Base-by-base conservation (phyloP, 2,888 invertebrate genomes). In the Uropetala carovei region DNA sequence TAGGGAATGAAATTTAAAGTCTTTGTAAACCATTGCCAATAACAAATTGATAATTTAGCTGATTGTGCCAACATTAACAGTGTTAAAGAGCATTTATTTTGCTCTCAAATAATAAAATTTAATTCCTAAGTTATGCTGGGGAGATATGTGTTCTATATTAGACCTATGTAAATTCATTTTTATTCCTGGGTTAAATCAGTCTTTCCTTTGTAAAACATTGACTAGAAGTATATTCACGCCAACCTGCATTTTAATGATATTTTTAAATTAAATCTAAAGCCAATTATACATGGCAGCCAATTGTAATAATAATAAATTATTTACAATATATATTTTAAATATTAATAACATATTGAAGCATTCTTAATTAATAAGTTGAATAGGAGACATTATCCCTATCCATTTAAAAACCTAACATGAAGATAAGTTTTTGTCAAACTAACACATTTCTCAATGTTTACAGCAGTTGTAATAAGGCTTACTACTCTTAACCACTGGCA, bases 171-270 rank as follows among this genome's bases (percentile, higher is more conserved):
- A 89, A 64, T 83, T 43, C 43, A 89, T 89, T 64, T 43, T 89
- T 89, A 89, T 89, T 89, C 89, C 89, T 89, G 89, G 89, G 89
- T 64, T 64, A 64, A 30, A 89, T 89, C 89, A 89, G 89, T 89
- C 89, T 89, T 89, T 89, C 64, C 89, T 89, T 89, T 89, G 89
- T 83, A 43, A 83, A 83, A 59, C 60, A 89, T 89, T 89, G 89
- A 89, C 89, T 89, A 89, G 89, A 89, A 89, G 60, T 64, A n/a
- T 30, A 18, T 64, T 30, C 64, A 60, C 60, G 22, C 60, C 60
- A 64, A 43, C 64, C 89, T 89, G n/a, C n/a, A 64, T 30, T 89
- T 64, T 64, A 27, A 64, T n/a, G 43, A n/a, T 16, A 89, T 30
- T 64, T 27, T 27, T 30, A 13, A 64, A 64, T 89, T 68, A 64